Evolutionary conservation across 1,140 invertebrate species (phyloP), one percentile per base, ranked within the genome.

Genomic region (Copidosoma floridanum): DNA sequence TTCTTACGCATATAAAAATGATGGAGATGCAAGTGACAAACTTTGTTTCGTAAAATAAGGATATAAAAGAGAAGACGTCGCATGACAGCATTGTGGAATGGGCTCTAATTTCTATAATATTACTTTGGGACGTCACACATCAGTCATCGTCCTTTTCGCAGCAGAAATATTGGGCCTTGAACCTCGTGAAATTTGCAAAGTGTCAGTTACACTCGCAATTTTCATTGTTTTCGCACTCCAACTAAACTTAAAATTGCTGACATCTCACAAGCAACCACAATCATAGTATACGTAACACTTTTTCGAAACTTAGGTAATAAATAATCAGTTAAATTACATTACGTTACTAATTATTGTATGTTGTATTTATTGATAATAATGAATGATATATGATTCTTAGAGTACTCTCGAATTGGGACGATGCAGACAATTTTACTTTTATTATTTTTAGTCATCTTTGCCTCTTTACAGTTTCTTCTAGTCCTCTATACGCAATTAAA

Each of bases 361-460:
- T 65, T 71, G 77, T 77, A 78, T 75, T 80, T 72, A 79, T 79
- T 74, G 75, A 78, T 79, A 74, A 79, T 79, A 79, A 80, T 79
- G 79, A 78, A 80, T 80, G 79, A 80, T n/a, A n/a, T n/a, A 78
- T 80, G 77, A 78, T 78, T 79, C 76, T 76, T 80, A 80, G 77
- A 79, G 79, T 80, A 78, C 77, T 80, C 70, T 71, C 67, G 67
- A 68, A 64, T 61, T 57, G 58, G 67, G 56, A 54, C 54, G 63
- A 56, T 64, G 58, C 60, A 59, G 64, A 21, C 64, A 44, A 41
- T 35, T 37, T 32, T 18, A 43, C 16, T 52, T 32, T 11, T 26
- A 52, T 16, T 40, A 48, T 27, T 29, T 32, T 35, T 50, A 43
- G n/a, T n/a, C n/a, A n/a, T n/a, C n/a, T n/a, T n/a, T n/a, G n/a